These are phyloP conservation scores for Lophotis ruficrista DNA, from an alignment of 2,113 vertebrate species.

Conservation along the genomic window DNA sequence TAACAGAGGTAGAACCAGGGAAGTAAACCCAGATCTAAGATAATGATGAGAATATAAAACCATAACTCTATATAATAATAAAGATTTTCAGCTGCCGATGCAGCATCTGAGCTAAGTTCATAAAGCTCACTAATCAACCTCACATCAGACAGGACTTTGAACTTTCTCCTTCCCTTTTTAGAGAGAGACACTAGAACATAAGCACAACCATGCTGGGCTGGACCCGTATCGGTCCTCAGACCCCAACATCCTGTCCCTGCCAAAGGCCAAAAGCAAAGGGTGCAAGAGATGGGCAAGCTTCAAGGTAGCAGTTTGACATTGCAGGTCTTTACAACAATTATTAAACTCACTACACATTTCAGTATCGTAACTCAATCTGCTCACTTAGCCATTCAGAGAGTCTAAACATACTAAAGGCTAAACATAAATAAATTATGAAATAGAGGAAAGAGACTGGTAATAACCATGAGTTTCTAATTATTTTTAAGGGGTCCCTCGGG, in stretches of 20 bases:
- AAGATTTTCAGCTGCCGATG: background rate
- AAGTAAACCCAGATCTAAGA: background rate
- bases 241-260: no score
- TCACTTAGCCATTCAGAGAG: background rate
- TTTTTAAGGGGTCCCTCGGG: background rate
- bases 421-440: background rate
- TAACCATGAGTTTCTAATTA: background rate
- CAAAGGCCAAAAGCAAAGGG: background rate
- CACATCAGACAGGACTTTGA: background rate
- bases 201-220: accelerated
- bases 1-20: background rate
- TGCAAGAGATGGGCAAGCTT: background rate
- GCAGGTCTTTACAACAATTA: background rate
- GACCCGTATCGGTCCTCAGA: background rate
- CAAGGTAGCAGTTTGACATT: background rate
- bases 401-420: background rate
- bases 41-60: background rate
- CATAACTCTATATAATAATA: background rate
- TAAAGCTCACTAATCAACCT: background rate
- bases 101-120: background rate
- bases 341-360: background rate
- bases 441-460: background rate
- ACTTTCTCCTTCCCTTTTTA: background rate
- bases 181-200: background rate
- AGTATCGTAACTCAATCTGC: background rate